These are phyloP conservation scores for Pseudomyrmex cubaensis DNA, from an alignment of 1,140 invertebrate species.

Conservation along the genomic window DNA sequence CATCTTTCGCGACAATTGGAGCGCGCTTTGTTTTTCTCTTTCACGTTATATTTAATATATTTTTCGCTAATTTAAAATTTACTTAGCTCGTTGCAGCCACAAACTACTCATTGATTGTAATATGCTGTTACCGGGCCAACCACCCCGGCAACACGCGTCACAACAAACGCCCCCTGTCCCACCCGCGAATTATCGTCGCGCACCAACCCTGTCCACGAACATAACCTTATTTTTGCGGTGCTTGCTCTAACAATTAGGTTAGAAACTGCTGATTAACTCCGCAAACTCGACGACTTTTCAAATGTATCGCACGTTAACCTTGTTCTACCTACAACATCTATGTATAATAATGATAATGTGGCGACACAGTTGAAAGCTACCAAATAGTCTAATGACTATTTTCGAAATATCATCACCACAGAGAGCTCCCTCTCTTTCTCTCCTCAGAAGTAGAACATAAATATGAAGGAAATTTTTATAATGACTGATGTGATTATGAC, in stretches of 20 bases:
- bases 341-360: neutral
- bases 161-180: conserved; percentile 76
- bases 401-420: neutral
- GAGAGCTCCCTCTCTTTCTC: neutral
- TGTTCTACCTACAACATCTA: neutral
- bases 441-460: neutral
- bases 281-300: neutral
- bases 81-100: conserved; percentile 40
- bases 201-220: conserved; percentile 49
- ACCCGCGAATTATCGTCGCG: conserved; percentile 49
- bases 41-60: neutral
- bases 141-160: conserved; percentile 82
- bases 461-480: neutral
- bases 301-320: neutral
- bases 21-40: neutral
- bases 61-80: conserved; percentile 61
- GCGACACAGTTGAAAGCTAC: neutral
- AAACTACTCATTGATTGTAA: conserved; percentile 78
- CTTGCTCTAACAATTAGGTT: conserved; percentile 58
- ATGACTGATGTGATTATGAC: neutral
- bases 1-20: neutral
- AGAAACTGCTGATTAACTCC: conserved; percentile 17
- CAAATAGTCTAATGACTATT: neutral
- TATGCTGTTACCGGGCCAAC: conserved; percentile 84
- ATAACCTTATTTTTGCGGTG: conserved; percentile 71